These are phyloP conservation scores for Dolichomitus sp. DNA, from an alignment of 2,888 invertebrate species.

Conservation along the genomic window DNA sequence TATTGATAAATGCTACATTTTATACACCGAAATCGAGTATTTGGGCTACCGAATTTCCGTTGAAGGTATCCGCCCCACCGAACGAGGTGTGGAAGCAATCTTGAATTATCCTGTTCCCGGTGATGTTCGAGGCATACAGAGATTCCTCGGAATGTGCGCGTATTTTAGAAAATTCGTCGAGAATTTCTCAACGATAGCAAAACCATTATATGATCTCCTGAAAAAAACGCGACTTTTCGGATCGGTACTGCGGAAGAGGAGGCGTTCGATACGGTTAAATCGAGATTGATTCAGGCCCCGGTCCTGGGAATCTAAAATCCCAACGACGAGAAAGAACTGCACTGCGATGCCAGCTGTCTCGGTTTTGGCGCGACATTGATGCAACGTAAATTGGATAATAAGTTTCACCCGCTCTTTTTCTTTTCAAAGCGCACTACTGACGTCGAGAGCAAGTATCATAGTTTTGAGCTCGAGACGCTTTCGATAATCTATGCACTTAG, in stretches of 20 bases:
- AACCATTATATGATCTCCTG: conserved; percentile 74
- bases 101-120: conserved; percentile 69
- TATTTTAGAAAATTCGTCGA: conserved; percentile 75
- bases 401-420: conserved; percentile 78
- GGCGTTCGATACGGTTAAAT: conserved; percentile 54
- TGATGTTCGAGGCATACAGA: conserved; percentile 66
- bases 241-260: conserved; percentile 48
- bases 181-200: conserved; percentile 70
- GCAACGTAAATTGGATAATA: conserved; percentile 74
- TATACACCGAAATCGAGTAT: conserved; percentile 63
- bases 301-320: conserved; percentile 63
- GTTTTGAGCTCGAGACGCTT: conserved; percentile 79
- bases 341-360: conserved; percentile 78
- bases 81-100: conserved; percentile 63
- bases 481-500: conserved; percentile 70
- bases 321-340: conserved; percentile 66
- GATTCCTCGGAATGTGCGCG: conserved; percentile 72
- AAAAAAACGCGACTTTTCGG: conserved; percentile 43
- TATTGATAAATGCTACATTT: conserved; percentile 66
- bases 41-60: conserved; percentile 65
- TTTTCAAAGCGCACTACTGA: conserved; percentile 78
- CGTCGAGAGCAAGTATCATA: conserved; percentile 76
- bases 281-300: conserved; percentile 47
- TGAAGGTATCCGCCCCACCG: conserved; percentile 61
- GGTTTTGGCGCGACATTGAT: conserved; percentile 79